These are phyloP conservation scores for Trachelus iudaicus DNA, from an alignment of 2,888 invertebrate genomes.

Conservation along the genomic window DNA sequence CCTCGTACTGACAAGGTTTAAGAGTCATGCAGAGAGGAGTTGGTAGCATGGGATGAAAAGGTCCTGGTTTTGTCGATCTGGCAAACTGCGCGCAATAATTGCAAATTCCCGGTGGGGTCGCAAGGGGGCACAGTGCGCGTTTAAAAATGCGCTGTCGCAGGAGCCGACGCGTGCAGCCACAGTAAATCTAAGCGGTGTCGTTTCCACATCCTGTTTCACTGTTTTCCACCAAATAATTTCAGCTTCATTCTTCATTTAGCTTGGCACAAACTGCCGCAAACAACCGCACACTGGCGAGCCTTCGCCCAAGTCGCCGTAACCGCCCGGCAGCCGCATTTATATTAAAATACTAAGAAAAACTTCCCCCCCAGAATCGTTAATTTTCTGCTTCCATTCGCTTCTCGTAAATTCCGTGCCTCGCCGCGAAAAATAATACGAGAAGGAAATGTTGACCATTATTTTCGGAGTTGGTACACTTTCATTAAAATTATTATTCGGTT, in stretches of 20 bases:
- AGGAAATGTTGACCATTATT: slow-evolving; percentile 66
- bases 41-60: background rate
- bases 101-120: background rate
- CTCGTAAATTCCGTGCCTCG: slow-evolving; percentile 58
- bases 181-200: slow-evolving; percentile 63
- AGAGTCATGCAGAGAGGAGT: background rate
- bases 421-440: slow-evolving; percentile 62
- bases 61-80: background rate
- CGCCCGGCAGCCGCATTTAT: slow-evolving; percentile 62
- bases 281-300: slow-evolving; percentile 51
- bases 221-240: slow-evolving; percentile 66
- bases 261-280: slow-evolving; percentile 66
- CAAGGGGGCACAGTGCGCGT: background rate
- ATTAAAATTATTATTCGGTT: slow-evolving; percentile 51
- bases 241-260: slow-evolving; percentile 67
- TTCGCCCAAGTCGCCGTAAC: slow-evolving; percentile 39
- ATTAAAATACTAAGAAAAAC: slow-evolving; percentile 66
- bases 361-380: slow-evolving; percentile 63
- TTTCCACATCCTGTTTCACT: slow-evolving; percentile 66
- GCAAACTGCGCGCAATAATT: slow-evolving; percentile 2
- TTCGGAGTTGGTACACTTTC: slow-evolving; percentile 51
- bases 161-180: slow-evolving; percentile 33
- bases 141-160: slow-evolving; percentile 20
- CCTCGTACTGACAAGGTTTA: background rate
- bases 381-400: slow-evolving; percentile 66